A percentile compares a stretch with the other conserved stretches of the same genome.
Conservation (phyloP, 2,113 vertebrate genomes). For the Pteropus alecto region DNA sequence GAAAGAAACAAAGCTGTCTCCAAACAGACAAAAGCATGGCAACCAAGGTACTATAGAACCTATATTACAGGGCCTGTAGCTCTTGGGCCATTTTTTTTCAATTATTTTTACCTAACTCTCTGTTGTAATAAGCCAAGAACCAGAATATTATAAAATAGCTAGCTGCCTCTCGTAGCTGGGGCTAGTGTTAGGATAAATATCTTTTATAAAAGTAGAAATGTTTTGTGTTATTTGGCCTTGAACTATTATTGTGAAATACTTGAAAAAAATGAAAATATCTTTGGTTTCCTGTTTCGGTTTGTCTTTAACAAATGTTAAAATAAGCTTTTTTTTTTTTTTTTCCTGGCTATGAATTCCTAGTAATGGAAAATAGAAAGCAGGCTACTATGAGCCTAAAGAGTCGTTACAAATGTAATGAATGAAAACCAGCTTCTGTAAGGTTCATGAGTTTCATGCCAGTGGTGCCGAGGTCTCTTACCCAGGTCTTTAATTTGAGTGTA, state of each 20-base stretch:
- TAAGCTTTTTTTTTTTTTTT: not conserved
- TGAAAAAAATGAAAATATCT: not conserved
- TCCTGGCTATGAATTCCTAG: not conserved
- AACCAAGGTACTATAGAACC: not conserved
- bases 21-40: not conserved
- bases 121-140: not conserved
- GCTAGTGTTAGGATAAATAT: not conserved
- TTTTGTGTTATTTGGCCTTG: not conserved
- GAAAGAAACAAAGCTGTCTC: not conserved
- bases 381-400: not conserved
- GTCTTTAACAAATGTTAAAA: conserved; percentile 18
- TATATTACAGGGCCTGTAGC: not conserved
- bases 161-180: not conserved
- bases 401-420: not conserved
- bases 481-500: not conserved
- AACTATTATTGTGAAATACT: not conserved
- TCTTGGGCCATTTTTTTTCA: not conserved
- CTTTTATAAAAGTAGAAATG: not conserved
- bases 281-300: conserved; percentile 12
- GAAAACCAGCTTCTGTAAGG: not conserved
- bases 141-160: not conserved
- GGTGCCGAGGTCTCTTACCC: not conserved
- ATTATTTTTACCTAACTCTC: not conserved
- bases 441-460: not conserved
- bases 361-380: not conserved